A percentile compares a stretch with the other conserved stretches of the same genome.
Evolutionary conservation across 2,113 vertebrate genomes (phyloP).

Genomic region (Eolophus roseicapilla): DNA sequence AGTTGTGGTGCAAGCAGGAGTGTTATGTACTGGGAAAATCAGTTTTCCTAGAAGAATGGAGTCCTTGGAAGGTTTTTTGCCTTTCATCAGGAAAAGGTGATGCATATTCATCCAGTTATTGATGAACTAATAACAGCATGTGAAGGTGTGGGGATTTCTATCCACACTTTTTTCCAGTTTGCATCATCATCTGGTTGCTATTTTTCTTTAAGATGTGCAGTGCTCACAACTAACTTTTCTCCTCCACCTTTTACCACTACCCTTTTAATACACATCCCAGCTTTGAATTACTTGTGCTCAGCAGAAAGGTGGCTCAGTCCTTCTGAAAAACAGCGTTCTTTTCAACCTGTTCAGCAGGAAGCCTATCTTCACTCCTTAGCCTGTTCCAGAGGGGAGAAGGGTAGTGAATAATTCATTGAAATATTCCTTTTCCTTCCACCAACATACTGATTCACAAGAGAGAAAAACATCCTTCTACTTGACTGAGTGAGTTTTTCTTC

Average conservation of each 20-base stretch:
- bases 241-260: not conserved
- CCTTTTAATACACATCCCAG: not conserved
- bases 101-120: not conserved
- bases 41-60: not conserved
- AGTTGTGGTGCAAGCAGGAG: not conserved
- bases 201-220: not conserved
- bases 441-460: not conserved
- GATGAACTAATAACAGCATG: not conserved
- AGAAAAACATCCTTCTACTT: slow-evolving; percentile 6
- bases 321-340: slow-evolving; percentile 41
- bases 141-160: not conserved
- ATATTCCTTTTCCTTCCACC: slow-evolving; percentile 37
- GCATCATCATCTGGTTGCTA: not conserved
- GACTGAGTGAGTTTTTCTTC: not conserved
- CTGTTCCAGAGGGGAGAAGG: not conserved
- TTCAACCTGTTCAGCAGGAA: slow-evolving; percentile 60
- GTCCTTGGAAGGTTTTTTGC: not conserved
- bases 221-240: not conserved
- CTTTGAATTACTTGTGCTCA: slow-evolving; percentile 42
- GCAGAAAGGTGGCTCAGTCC: slow-evolving; percentile 37
- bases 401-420: slow-evolving; percentile 63
- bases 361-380: slow-evolving; percentile 23
- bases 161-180: not conserved
- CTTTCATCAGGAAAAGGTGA: not conserved
- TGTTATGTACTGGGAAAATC: not conserved